Base-by-base conservation (phyloP, 2,113 vertebrate species). In the Struthidea cinerea region DNA sequence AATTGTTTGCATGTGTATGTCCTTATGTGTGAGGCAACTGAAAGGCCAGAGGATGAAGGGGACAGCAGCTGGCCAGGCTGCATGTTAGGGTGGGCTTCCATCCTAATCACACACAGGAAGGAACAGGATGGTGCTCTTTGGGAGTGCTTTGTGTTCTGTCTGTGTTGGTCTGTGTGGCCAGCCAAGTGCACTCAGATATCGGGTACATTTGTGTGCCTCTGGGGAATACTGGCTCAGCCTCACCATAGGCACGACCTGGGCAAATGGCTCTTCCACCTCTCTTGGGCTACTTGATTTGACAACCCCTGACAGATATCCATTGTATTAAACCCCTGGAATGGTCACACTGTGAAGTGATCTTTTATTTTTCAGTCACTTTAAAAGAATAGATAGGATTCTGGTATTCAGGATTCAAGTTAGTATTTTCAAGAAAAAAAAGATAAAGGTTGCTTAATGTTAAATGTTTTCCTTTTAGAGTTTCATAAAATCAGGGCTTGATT, bases 181-280 rank as follows among this genome's bases (percentile, higher is more conserved):
- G 24, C 6, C 52, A 60, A 11, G 8, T 26, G 22, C 16, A 9
- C 18, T 39, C 60, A 1, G 0, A 10, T 5, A 52, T 1, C 1
- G 0, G 4, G 3, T 19, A 19, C 10, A 15, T 15, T 64, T 47
- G 12, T 53, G 24, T 52, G 65, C 35, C 30, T 49, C 2, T 32
- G 21, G 52, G 52, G 6, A 24, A 9, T 6, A 13, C 27, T 18
- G 23, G 28, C 39, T 78, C 44, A 73, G 28, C 65, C n/a, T 44
- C 24, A 14, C 18, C 46, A 39, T 11, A 13, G 41, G 50, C 61
- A 70, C 41, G 16, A 39, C 50, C 11, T 9, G 10, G 13, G 33
- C 33, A 61, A 70, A 52, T 10, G 22, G 35, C 1, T 21, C 20
- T 55, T 57, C 39, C 9, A 13, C 11, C 37, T 37, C 30, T 41